Base-by-base conservation (phyloP, 2,888 invertebrate genomes). In the Zaprionus obscuricornis region DNA sequence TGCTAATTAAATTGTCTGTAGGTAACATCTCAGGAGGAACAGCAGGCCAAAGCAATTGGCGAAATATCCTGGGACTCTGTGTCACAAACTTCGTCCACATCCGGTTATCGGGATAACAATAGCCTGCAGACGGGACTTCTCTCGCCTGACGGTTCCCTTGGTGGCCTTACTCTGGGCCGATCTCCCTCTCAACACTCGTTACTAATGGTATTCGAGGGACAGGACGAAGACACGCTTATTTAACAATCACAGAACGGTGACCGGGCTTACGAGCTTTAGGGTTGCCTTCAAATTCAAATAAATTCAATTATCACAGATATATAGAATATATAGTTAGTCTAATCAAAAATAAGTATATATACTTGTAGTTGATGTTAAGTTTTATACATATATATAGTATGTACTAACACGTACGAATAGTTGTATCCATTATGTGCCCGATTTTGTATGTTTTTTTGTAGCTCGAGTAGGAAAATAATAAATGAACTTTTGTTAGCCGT, bases 211-310 rank as follows among this genome's bases (percentile, higher is more conserved):
- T 94, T 95, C 79, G 96, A 96, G 58, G 92, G 94, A n/a, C 93
- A 95, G 81, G 96, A 96, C 87, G 96, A 96, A 90, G 96, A 96
- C 84, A 96, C 96, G 8, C 92, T 96, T 46, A 95, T 96, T 75
- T 96, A 94, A 92, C 88, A 89, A 78, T 88, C 88, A 88, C 79
- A 84, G 87, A 82, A 68, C 68, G 81, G 84, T 74, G 84, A 82
- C 81, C 86, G 78, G 39, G 85, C 85, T 56, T 79, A 79, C 62
- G 78, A 79, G 78, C 74, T 79, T 60, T 78, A 83, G 71, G 63
- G 27, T 46, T 47, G 54, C 64, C 66, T 40, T 18, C n/a, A n/a
- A 46, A 49, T 8, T 36, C 42, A 26, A 36, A 55, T 4, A 26
- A 18, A 17, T n/a, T n/a, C n/a, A 56, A 29, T 18, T 34, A 49